These are phyloP conservation scores for Anguilla megastoma DNA, from an alignment of 2,797 vertebrate species.

Conservation along the genomic window DNA sequence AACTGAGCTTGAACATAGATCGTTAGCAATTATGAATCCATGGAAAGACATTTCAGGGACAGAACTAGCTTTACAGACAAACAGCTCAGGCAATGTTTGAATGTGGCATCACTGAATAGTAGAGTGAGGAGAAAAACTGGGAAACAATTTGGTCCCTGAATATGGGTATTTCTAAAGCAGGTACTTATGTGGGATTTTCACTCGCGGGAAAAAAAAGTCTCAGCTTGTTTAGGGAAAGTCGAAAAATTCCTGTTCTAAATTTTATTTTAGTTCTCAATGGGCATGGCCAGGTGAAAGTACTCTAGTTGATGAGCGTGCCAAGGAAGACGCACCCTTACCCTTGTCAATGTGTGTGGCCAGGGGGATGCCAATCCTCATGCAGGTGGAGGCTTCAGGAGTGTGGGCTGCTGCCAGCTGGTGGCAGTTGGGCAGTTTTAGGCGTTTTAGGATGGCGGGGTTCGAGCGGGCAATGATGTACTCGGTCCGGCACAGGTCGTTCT, in stretches of 20 bases:
- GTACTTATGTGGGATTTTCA: not conserved
- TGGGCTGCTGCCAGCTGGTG: slow-evolving; percentile 88
- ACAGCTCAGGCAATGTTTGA: no score
- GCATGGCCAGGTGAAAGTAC: not conserved
- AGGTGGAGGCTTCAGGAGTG: slow-evolving; percentile 88
- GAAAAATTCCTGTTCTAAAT: not conserved
- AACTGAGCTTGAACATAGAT: no score
- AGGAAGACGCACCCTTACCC: slow-evolving; percentile 69
- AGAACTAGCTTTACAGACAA: no score
- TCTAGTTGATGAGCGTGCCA: not conserved
- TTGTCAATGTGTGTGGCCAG: slow-evolving; percentile 96
- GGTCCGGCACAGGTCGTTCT: slow-evolving; percentile 94
- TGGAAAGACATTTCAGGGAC: no score
- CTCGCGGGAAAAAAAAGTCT: not conserved
- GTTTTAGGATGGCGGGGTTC: slow-evolving; percentile 93
- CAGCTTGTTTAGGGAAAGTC: not conserved
- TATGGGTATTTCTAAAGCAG: not conserved
- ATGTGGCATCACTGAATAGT: no score
- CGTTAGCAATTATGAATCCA: no score
- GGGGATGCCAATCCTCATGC: slow-evolving; percentile 93
- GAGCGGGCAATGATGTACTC: slow-evolving; percentile 98
- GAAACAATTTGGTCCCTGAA: not conserved
- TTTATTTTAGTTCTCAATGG: not conserved
- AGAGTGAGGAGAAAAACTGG: not conserved
- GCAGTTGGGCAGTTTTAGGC: slow-evolving; percentile 93